Conservation (phyloP, 2,113 vertebrate genomes). For the Pyxicephalus adspersus region DNA sequence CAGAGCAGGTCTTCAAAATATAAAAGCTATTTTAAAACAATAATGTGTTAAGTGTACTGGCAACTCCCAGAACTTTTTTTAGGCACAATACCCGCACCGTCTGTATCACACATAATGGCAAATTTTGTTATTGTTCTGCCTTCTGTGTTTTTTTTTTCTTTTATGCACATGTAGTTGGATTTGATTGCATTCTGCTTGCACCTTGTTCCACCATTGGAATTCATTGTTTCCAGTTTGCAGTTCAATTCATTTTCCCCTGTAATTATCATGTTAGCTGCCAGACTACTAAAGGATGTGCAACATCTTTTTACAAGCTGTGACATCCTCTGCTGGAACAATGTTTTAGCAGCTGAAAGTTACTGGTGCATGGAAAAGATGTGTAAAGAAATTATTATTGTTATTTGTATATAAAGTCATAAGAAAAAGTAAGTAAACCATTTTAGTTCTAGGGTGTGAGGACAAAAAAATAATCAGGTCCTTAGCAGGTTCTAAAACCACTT, state of each 20-base stretch:
- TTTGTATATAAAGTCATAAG: too few species aligned
- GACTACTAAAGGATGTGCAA: constrained; percentile 23
- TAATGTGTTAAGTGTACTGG: too few species aligned
- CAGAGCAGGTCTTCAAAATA: too few species aligned
- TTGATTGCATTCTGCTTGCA: constrained; percentile 3
- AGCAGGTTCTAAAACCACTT: too few species aligned
- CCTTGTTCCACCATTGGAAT: constrained; percentile 18
- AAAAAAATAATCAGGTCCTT: too few species aligned
- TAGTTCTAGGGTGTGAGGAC: too few species aligned
- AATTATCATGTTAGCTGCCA: constrained; percentile 37
- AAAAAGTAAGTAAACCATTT: too few species aligned
- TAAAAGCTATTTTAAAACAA: too few species aligned
- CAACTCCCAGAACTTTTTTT: too few species aligned
- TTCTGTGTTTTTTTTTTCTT: not conserved
- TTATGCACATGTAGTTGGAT: not conserved
- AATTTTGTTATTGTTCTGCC: not conserved
- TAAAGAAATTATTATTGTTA: not conserved
- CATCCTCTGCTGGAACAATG: constrained; percentile 33
- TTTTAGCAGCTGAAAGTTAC: constrained; percentile 25
- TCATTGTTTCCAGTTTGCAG: constrained; percentile 18
- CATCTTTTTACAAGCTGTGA: constrained; percentile 40
- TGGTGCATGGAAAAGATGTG: not conserved
- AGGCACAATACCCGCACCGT: too few species aligned
- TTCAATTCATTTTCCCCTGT: constrained; percentile 32
- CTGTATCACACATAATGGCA: too few species aligned